Base-by-base conservation (phyloP, 64 coral and sea anemone genomes). In the Anthopleura sola region DNA sequence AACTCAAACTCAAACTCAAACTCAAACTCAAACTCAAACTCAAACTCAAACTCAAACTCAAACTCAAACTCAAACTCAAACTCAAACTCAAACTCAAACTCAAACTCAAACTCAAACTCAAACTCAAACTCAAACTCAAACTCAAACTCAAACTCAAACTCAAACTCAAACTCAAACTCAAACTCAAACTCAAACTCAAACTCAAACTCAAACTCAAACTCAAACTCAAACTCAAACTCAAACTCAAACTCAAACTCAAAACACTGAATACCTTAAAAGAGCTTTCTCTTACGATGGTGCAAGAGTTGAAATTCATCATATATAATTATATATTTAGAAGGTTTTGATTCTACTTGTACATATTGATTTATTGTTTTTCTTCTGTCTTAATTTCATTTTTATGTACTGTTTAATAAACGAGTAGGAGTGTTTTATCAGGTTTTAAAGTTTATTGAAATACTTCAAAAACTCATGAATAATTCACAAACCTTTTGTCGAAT, bases 11-110 rank as follows among this genome's bases (percentile, higher is more conserved):
- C 20, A 36, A 75, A 75, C 69, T 75, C 69, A 36, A 75, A 75
- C 69, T 75, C 69, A 36, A 75, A 75, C 69, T 75, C 69, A 36
- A 75, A 75, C 69, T 75, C 69, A 24, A 75, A 75, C 69, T 75
- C 69, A 36, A 75, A 75, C 69, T 75, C 69, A 0, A 75, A 75
- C 69, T 75, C 69, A 0, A 75, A 75, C 69, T 75, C 69, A 0
- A 75, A 75, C 69, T 75, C 69, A 36, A 75, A 75, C 69, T 75
- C 1, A 24, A 75, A 75, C 69, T 75, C 1, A 36, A 75, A 75
- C 69, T 75, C 69, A 0, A 75, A 75, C 69, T 75, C 69, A 24
- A 75, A 75, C 69, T 75, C 69, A 1, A 75, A 75, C 69, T 75
- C 69, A 24, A 75, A 75, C 0, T 75, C 69, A 75, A 75, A 75